phyloP scores from a whole-genome alignment of 2,113 vertebrate genomes.

The Erythrolamprus reginae region DNA sequence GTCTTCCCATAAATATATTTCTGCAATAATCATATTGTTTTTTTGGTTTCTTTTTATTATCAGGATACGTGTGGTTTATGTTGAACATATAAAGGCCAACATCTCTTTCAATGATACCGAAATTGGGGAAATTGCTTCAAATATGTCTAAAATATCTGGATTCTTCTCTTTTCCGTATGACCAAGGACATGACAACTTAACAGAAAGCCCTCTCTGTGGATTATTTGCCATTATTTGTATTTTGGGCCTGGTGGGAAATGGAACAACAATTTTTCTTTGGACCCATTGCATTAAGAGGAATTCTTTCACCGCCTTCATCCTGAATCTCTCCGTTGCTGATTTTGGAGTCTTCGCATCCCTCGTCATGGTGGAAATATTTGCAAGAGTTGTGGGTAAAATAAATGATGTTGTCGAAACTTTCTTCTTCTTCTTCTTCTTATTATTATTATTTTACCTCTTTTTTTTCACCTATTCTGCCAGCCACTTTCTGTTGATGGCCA shows the following conservation, averaged over 20 bases:
- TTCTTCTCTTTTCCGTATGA: too few relatives aligned
- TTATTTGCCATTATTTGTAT: background rate
- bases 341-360: background rate
- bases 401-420: background rate
- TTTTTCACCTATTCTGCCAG: background rate
- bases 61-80: too few relatives aligned
- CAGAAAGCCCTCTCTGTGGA: too few relatives aligned
- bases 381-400: background rate
- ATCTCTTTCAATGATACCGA: too few relatives aligned
- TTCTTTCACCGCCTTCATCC: slow-evolving; percentile 20
- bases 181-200: too few relatives aligned
- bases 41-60: too few relatives aligned
- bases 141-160: too few relatives aligned
- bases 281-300: background rate
- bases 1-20: too few relatives aligned
- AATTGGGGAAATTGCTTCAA: too few relatives aligned
- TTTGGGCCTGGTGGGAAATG: slow-evolving; percentile 15
- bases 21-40: too few relatives aligned
- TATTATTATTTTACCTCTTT: background rate
- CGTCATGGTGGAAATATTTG: background rate
- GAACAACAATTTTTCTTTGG: slow-evolving; percentile 6
- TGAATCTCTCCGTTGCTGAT: slow-evolving; percentile 32
- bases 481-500: background rate
- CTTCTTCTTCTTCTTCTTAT: too few relatives aligned
- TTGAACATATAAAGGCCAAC: too few relatives aligned